Evolutionary conservation across 2,113 vertebrate species (phyloP).

Genomic region (Galbula dea): DNA sequence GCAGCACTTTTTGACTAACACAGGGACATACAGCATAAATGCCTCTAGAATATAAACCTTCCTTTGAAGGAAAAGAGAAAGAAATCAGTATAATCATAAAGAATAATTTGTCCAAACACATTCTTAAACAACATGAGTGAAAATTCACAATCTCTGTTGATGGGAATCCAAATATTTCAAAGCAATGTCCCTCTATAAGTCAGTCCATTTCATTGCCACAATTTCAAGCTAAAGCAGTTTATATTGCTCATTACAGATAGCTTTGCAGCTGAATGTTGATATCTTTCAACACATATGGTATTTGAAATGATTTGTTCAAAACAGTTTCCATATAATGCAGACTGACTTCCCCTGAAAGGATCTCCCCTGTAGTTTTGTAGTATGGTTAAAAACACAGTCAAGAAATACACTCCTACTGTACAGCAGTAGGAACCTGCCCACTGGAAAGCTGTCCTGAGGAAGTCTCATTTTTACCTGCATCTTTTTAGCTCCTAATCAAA

Average conservation of each 20-base stretch:
- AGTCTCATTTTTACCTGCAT: neutral
- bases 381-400: neutral
- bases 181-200: neutral
- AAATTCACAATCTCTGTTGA: neutral
- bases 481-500: neutral
- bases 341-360: neutral
- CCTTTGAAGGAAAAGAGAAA: neutral
- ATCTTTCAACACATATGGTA: neutral
- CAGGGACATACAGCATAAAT: accelerated
- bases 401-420: neutral
- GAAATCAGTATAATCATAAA: neutral
- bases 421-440: too few relatives aligned
- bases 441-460: neutral
- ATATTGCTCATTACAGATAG: neutral
- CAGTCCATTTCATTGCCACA: neutral
- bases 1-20: neutral
- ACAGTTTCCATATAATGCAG: neutral
- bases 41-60: neutral
- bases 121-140: neutral
- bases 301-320: neutral
- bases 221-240: neutral
- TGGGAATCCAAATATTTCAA: neutral
- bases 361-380: neutral
- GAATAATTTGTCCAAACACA: neutral
- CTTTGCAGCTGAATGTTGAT: neutral